Evolutionary conservation across 23 tunicate genomes (phyloP).

Genomic region (Phallusia fumigata): DNA sequence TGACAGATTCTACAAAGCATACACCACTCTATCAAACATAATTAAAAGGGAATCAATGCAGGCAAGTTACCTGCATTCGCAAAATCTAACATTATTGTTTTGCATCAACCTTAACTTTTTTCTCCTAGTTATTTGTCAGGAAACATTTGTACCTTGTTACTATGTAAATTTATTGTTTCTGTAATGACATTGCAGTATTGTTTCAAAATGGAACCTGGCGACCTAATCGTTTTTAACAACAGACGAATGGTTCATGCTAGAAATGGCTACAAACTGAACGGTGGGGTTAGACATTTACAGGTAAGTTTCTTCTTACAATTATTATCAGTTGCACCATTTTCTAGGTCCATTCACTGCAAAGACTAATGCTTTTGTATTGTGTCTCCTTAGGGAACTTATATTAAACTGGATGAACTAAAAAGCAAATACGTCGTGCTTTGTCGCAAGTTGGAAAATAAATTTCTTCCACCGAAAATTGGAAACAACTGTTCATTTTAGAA

Average conservation of each 20-base stretch:
- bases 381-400: conserved; percentile 43
- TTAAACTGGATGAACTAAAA: conserved; percentile 54
- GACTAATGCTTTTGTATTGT: too few species aligned
- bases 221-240: conserved; percentile 34
- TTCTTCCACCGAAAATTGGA: conserved; percentile 57
- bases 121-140: too few species aligned
- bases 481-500: conserved; percentile 34
- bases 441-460: conserved; percentile 37
- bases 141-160: too few species aligned
- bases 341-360: not conserved
- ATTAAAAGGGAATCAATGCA: conserved; percentile 23
- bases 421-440: conserved; percentile 56
- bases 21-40: conserved; percentile 19
- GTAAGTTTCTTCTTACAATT: not conserved
- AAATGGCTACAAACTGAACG: conserved; percentile 25
- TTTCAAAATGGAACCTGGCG: conserved; percentile 30
- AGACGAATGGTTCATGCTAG: conserved; percentile 52
- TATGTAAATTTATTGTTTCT: too few species aligned
- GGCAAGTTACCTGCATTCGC: not conserved
- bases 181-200: conserved; percentile 1
- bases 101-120: too few species aligned
- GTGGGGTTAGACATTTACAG: conserved; percentile 31
- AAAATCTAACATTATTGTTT: too few species aligned
- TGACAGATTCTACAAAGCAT: conserved; percentile 38
- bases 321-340: not conserved